These are phyloP conservation scores for Pyrocoelia pectoralis DNA, from an alignment of 2,888 invertebrate genomes.

Conservation along the genomic window DNA sequence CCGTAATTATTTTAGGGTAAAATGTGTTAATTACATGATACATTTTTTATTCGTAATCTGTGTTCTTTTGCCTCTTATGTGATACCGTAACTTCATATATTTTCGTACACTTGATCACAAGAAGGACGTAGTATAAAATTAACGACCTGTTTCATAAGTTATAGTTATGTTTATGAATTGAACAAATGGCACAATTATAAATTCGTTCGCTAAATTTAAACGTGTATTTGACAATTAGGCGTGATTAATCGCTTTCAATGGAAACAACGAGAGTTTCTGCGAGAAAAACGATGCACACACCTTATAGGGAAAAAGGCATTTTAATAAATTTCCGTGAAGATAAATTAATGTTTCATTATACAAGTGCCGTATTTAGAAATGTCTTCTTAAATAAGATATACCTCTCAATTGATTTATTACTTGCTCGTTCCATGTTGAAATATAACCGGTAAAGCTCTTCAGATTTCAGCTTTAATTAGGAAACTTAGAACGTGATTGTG, in stretches of 20 bases:
- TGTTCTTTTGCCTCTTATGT: too few species aligned
- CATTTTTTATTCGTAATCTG: too few species aligned
- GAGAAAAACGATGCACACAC: neutral
- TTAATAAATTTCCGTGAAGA: neutral
- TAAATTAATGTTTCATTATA: slow-evolving; percentile 8
- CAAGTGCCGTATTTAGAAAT: slow-evolving; percentile 7
- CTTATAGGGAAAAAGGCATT: slow-evolving; percentile 1
- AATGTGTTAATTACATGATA: too few species aligned
- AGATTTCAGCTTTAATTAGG: slow-evolving; percentile 23
- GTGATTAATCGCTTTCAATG: slow-evolving; percentile 1
- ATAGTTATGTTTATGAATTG: neutral
- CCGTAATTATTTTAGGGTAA: too few species aligned
- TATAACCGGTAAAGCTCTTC: slow-evolving; percentile 19
- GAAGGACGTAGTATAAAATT: too few species aligned
- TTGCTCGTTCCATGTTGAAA: slow-evolving; percentile 20
- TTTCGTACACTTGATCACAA: too few species aligned
- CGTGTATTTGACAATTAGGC: neutral
- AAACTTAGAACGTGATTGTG: slow-evolving; percentile 10
- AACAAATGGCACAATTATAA: neutral
- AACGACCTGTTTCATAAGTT: neutral
- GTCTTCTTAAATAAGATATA: slow-evolving; percentile 8
- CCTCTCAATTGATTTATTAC: slow-evolving; percentile 15
- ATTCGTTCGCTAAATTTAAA: neutral
- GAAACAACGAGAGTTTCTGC: neutral
- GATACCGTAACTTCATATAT: too few species aligned